Evolutionary conservation across 2,797 vertebrate species (phyloP).

Genomic region (Chromis chromis): DNA sequence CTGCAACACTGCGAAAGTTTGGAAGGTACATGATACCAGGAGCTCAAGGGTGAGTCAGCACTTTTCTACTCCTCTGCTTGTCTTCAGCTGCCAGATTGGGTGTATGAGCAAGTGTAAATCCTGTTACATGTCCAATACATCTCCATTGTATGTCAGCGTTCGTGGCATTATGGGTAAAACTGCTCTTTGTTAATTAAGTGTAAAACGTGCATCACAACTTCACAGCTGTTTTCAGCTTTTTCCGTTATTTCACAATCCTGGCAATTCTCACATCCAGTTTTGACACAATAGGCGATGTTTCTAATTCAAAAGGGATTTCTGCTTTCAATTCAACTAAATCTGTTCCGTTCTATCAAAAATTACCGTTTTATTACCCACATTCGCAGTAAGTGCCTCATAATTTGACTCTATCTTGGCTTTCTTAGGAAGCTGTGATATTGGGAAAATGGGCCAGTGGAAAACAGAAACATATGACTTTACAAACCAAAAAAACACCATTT

Average conservation of each 20-base stretch:
- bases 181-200: conserved; percentile 16
- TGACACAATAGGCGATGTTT: background rate
- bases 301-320: conserved; percentile 23
- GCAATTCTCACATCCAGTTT: conserved; percentile 13
- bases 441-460: conserved; percentile 24
- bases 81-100: conserved; percentile 46
- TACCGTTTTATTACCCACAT: conserved; percentile 29
- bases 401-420: conserved; percentile 19
- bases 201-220: conserved; percentile 6
- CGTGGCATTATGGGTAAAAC: conserved; percentile 15
- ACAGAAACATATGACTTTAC: conserved; percentile 8
- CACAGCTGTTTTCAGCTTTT: conserved; percentile 10
- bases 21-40: conserved; percentile 63
- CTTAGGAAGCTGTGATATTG: conserved; percentile 2
- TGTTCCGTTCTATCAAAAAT: background rate
- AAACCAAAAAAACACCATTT: background rate
- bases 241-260: background rate
- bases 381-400: conserved; percentile 32
- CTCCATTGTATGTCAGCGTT: conserved; percentile 20
- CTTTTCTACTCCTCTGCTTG: conserved; percentile 67
- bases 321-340: conserved; percentile 33
- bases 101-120: conserved; percentile 38
- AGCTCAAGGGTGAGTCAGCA: conserved; percentile 80
- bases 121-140: conserved; percentile 28
- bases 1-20: conserved; percentile 82